Evolutionary conservation across 2,888 invertebrate genomes (phyloP), one percentile per base, ranked within the genome.

Genomic region (Tridacna gigas): DNA sequence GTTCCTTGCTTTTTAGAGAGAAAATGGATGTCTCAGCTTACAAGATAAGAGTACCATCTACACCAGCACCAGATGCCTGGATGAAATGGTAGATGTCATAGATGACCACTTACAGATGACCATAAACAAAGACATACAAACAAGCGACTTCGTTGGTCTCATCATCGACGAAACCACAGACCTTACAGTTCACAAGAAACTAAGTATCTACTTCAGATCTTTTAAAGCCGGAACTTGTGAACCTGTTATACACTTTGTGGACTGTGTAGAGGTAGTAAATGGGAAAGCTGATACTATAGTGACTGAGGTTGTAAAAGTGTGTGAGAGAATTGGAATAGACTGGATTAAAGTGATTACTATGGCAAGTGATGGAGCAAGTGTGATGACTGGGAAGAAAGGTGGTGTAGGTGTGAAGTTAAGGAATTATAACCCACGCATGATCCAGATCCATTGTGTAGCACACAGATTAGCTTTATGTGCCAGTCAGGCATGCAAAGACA

Each of bases 331-430:
- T 26, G 76, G 83, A 25, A 25, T 83, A 11, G 77, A 80, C 37
- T 66, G 76, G 80, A 18, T 66, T 20, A 77, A 74, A 56, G 77
- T 83, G 11, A 67, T 80, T n/a, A 80, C 83, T 15, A 80, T 80
- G 80, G 77, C 83, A 11, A 86, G 82, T 79, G 84, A 84, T 77
- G 83, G 83, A 22, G 82, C n/a, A n/a, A n/a, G n/a, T n/a, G n/a
- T n/a, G n/a, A n/a, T n/a, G n/a, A n/a, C n/a, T n/a, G n/a, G n/a
- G n/a, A n/a, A n/a, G n/a, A n/a, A n/a, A n/a, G n/a, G n/a, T n/a
- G n/a, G n/a, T n/a, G n/a, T n/a, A n/a, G n/a, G n/a, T n/a, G n/a
- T n/a, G n/a, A n/a, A n/a, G n/a, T n/a, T n/a, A n/a, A n/a, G n/a
- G n/a, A n/a, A n/a, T n/a, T n/a, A n/a, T n/a, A n/a, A n/a, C n/a